Conservation (phyloP, 2,797 vertebrate species). For the Mormyrops attenuatus region DNA sequence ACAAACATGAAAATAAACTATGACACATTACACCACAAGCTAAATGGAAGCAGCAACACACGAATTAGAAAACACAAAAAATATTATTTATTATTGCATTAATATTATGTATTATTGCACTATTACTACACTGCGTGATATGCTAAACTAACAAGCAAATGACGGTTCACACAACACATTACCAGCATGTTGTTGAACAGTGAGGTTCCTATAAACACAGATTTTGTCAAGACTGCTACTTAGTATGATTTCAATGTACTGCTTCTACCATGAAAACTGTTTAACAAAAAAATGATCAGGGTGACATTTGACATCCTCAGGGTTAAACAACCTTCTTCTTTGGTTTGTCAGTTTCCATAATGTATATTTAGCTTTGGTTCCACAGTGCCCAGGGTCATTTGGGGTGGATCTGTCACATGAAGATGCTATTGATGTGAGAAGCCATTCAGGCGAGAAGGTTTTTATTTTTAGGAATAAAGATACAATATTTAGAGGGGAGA, state of each 20-base stretch:
- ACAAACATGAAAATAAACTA: not conserved
- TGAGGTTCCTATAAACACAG: not conserved
- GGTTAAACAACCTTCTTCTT: not conserved
- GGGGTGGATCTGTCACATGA: not conserved
- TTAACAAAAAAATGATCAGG: not conserved
- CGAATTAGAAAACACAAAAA: not conserved
- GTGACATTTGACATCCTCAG: not conserved
- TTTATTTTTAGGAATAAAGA: not conserved
- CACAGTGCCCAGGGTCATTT: not conserved
- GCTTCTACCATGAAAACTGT: not conserved
- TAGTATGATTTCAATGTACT: not conserved
- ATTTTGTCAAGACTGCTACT: not conserved
- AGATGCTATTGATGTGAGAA: not conserved
- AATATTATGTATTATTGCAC: not conserved
- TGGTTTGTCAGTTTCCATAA: not conserved
- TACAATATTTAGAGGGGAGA: not conserved
- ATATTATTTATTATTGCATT: not conserved
- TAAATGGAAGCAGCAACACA: not conserved
- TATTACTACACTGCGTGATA: not conserved
- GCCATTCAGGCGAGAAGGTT: not conserved
- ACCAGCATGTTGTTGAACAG: not conserved
- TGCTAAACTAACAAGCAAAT: not conserved
- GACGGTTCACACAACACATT: not conserved
- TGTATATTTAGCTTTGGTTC: not conserved
- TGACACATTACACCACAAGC: not conserved